Base-by-base conservation (phyloP, 2,113 vertebrate species). In the Leptobrachium leishanense region DNA sequence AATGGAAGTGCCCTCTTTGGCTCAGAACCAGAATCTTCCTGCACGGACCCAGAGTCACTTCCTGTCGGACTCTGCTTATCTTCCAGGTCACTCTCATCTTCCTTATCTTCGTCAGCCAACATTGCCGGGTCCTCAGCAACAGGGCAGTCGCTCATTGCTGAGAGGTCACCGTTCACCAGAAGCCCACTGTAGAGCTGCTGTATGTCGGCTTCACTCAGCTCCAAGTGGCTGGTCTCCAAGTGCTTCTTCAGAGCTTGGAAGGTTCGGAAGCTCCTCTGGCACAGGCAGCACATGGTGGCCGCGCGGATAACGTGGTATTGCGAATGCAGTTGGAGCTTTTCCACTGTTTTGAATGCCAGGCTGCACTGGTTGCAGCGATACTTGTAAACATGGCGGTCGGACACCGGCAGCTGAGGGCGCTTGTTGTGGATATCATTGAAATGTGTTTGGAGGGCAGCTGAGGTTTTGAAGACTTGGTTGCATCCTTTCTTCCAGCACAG, bases 401-500 rank as follows among this genome's bases (percentile, higher is more conserved):
- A 99, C 8, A 99, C 98, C 0, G 98, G 98, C 84, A 99, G 87
- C 77, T 99, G 98, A 4, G 96, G 95, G 85, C 98, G 93, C 91
- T 98, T 99, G 85, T 95, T 94, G 1, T 98, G 98, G 72, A 95
- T 94, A 71, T 99, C 97, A 0, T 94, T 98, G 93, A 99, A 99
- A 84, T 99, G 98, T 11, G 95, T 92, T 89, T 99, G 98, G 71
- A 99, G 95, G 57, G 97, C 94, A 43, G 94, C 94, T 0, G 97
- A 98, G 75, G 95, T 97, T 86, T 97, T 98, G 86, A 98, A 99
- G 73, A 96, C 93, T 89, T 99, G 97, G 90, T 95, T 99, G 85
- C 98, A 99, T 81, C 97, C 98, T 85, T 99, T 99, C 90, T 99
- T 99, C 98, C 98, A 99, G 88, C 98, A 99, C 54, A 99, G 90